Percentiles rank a stretch among this genome's conserved stretches.
These are phyloP conservation scores for Macrocentrus cingulum DNA, from an alignment of 1,140 invertebrate genomes.

Conservation along the genomic window DNA sequence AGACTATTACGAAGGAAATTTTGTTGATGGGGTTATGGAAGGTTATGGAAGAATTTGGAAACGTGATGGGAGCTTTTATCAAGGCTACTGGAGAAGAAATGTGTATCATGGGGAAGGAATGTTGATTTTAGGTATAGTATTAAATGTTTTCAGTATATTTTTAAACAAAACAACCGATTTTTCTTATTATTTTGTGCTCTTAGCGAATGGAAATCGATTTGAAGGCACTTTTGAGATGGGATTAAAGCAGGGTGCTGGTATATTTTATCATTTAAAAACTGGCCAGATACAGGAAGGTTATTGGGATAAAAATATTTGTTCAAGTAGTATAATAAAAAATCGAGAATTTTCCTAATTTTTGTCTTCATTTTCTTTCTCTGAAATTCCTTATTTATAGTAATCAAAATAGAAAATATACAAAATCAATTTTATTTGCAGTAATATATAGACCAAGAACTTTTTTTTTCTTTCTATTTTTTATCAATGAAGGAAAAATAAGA, in stretches of 20 bases:
- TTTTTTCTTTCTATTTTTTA: too few species aligned
- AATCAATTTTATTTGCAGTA: too few species aligned
- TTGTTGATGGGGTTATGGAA: constrained; percentile 67
- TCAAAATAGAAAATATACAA: too few species aligned
- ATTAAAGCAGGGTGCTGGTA: constrained; percentile 62
- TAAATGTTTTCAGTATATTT: constrained; percentile 39
- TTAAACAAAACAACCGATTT: constrained; percentile 29
- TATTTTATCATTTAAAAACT: constrained; percentile 63
- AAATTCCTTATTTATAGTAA: too few species aligned
- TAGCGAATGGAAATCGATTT: constrained; percentile 64
- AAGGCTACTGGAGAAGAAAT: constrained; percentile 57
- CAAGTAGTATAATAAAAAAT: constrained; percentile 60
- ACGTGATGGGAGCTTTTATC: constrained; percentile 59
- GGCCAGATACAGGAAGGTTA: constrained; percentile 65
- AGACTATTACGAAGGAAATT: constrained; percentile 66
- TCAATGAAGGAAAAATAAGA: too few species aligned
- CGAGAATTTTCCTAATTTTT: not conserved
- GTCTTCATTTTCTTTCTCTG: constrained; percentile 58
- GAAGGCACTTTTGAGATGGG: constrained; percentile 63
- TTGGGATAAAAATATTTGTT: constrained; percentile 59
- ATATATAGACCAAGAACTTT: too few species aligned
- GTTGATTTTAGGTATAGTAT: constrained; percentile 49
- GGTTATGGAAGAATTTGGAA: constrained; percentile 66
- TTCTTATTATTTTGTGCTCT: constrained; percentile 26
- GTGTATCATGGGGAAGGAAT: constrained; percentile 55